A percentile compares a stretch with the other conserved stretches of the same genome.
These are phyloP conservation scores for Pollimyrus isidori DNA, from an alignment of 2,113 vertebrate genomes.

Conservation along the genomic window DNA sequence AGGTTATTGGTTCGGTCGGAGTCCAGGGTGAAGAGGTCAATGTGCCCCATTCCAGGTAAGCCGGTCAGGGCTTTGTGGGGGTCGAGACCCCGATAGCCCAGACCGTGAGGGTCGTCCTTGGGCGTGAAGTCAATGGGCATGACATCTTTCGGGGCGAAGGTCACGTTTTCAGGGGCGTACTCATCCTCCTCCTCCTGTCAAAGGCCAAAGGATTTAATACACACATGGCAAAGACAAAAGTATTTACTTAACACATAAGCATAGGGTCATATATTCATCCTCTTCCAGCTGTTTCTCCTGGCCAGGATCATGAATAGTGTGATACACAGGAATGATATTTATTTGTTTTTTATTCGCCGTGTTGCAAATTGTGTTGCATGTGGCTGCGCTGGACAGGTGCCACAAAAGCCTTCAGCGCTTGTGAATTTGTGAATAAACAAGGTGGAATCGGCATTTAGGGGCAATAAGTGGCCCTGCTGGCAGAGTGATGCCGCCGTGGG, in stretches of 20 bases:
- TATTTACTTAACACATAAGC: neutral
- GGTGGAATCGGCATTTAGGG: neutral
- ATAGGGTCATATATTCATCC: neutral
- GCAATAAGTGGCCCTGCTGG: neutral
- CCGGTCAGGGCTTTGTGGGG: conserved; percentile 72
- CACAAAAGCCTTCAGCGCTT: neutral
- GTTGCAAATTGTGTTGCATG: neutral
- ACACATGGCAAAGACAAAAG: neutral
- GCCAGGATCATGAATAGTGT: neutral
- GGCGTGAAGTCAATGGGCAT: conserved; percentile 77
- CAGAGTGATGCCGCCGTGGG: neutral
- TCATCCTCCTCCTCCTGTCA: conserved; percentile 71
- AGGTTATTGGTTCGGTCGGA: conserved; percentile 59
- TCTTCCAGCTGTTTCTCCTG: neutral
- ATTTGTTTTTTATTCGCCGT: neutral
- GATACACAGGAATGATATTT: neutral
- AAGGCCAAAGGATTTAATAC: neutral
- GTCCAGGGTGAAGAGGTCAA: conserved; percentile 63
- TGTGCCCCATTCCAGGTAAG: conserved; percentile 44
- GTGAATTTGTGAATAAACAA: neutral
- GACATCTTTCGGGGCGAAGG: conserved; percentile 87
- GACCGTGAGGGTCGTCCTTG: conserved; percentile 72
- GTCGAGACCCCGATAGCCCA: conserved; percentile 86
- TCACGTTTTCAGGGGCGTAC: conserved; percentile 79
- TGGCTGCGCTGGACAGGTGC: neutral